Evolutionary conservation across 2,113 vertebrate genomes (phyloP).

Genomic region (Labrus mixtus): DNA sequence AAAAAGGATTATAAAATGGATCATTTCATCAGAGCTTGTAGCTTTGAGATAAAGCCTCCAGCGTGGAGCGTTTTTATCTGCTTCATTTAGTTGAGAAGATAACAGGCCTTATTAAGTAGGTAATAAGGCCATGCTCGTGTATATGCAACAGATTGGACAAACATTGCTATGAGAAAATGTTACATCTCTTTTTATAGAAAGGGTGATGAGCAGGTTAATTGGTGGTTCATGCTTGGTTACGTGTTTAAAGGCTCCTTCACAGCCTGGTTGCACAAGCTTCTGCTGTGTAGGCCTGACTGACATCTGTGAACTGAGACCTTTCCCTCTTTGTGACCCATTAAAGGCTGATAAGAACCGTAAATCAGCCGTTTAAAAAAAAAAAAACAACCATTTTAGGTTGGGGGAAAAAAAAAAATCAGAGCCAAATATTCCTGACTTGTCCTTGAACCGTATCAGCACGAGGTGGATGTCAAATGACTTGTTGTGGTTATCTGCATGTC

Average conservation of each 20-base stretch:
- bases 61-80: background rate
- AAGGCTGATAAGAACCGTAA: background rate
- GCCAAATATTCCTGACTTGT: background rate
- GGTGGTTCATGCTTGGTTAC: background rate
- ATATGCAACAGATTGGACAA: background rate
- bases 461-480: background rate
- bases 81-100: background rate
- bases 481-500: no score
- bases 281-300: background rate
- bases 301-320: background rate
- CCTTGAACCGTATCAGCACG: background rate
- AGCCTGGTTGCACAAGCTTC: background rate
- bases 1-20: no score
- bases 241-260: slow-evolving; percentile 21
- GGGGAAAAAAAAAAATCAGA: no score
- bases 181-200: background rate
- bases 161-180: background rate
- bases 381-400: no score
- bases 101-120: no score
- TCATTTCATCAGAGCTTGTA: no score
- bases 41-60: background rate
- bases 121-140: background rate
- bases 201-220: background rate
- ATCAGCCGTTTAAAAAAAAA: background rate
- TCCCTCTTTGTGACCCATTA: background rate